These are phyloP conservation scores for Cataglyphis rosenhaueri DNA, from an alignment of 2,888 invertebrate species.

Conservation along the genomic window DNA sequence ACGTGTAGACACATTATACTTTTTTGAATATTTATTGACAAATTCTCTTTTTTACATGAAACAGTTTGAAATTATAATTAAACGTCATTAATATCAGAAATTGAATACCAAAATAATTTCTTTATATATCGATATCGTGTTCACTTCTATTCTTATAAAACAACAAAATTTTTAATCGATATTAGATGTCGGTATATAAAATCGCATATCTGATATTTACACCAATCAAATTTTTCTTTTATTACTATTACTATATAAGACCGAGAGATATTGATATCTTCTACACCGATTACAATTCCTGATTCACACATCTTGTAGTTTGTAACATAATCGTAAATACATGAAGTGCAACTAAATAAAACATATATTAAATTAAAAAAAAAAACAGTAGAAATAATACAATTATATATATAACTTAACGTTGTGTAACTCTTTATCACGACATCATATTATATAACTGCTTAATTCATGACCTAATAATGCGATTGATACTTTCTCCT, in stretches of 20 bases:
- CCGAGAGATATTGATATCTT: neutral
- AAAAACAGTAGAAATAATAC: neutral
- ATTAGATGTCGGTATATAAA: neutral
- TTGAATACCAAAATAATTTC: neutral
- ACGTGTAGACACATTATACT: neutral
- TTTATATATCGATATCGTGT: neutral
- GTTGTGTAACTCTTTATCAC: neutral
- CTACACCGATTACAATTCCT: neutral
- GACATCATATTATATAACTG: neutral
- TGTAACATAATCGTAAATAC: neutral
- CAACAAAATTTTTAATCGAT: neutral
- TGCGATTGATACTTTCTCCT: neutral
- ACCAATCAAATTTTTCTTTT: neutral
- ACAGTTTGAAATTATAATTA: conserved; percentile 6
- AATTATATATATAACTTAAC: neutral
- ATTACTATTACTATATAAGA: neutral
- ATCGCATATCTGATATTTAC: neutral
- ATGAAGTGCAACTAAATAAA: neutral
- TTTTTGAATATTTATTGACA: neutral
- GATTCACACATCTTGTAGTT: neutral
- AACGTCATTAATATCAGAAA: neutral
- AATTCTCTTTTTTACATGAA: neutral
- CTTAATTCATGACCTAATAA: conserved; percentile 12
- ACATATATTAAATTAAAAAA: neutral
- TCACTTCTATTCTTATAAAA: neutral